Conservation (phyloP, 2,888 invertebrate species). For the Tinea pellionella region DNA sequence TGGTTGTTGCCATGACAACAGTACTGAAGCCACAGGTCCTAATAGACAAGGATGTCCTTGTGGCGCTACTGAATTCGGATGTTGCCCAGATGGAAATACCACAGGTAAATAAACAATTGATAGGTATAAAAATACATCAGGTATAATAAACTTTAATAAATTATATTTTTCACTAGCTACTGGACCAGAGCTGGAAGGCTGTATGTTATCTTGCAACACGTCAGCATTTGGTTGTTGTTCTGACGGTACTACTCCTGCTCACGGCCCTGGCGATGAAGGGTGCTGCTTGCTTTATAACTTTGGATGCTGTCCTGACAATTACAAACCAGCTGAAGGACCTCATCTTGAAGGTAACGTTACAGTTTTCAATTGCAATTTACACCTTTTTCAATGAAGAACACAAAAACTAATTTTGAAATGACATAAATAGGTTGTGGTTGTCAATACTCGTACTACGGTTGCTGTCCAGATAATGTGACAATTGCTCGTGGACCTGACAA, state of each 20-base stretch:
- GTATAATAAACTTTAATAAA: too few species aligned
- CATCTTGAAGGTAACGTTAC: slow-evolving; percentile 69
- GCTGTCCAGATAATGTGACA: slow-evolving; percentile 87
- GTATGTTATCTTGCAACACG: slow-evolving; percentile 75
- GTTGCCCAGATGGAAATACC: slow-evolving; percentile 77
- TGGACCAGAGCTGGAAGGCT: slow-evolving; percentile 80
- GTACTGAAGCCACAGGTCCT: slow-evolving; percentile 71
- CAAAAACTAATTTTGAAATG: background rate
- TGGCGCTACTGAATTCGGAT: slow-evolving; percentile 72
- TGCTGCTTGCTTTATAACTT: slow-evolving; percentile 79
- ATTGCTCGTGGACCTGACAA: slow-evolving; percentile 82
- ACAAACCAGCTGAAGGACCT: slow-evolving; percentile 83
- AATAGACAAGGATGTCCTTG: slow-evolving; percentile 76
- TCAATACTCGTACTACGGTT: slow-evolving; percentile 79
- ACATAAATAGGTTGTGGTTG: slow-evolving; percentile 78
- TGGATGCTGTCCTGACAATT: slow-evolving; percentile 94
- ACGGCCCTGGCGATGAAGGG: slow-evolving; percentile 85
- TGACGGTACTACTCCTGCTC: slow-evolving; percentile 85
- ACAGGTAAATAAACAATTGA: slow-evolving; percentile 54
- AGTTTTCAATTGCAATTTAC: background rate
- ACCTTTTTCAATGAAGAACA: background rate
- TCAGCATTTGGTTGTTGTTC: slow-evolving; percentile 88
- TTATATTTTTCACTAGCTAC: slow-evolving; percentile 48
- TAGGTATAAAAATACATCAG: too few species aligned
- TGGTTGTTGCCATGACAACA: slow-evolving; percentile 83